These are phyloP conservation scores for Anhinga anhinga DNA, from an alignment of 2,113 vertebrate species.

Conservation along the genomic window DNA sequence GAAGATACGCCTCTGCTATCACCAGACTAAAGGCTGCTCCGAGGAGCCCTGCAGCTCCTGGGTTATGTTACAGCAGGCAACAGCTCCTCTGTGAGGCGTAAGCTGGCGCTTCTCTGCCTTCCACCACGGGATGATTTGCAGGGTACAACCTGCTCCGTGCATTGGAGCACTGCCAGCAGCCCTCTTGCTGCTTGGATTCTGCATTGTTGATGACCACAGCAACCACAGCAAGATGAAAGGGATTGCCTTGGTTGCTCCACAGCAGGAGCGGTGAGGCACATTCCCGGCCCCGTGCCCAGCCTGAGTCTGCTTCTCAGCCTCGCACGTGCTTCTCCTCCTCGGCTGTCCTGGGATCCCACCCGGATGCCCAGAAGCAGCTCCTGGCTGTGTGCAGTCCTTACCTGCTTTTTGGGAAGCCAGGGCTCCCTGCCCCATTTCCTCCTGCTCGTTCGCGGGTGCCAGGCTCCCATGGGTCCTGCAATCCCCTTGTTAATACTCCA, in stretches of 20 bases:
- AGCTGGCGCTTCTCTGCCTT: not conserved
- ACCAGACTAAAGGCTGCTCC: not conserved
- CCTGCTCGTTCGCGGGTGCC: not conserved
- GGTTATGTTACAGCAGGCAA: not conserved
- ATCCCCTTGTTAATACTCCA: not conserved
- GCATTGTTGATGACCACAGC: not conserved
- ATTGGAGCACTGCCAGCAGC: not conserved
- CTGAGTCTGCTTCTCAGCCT: not conserved
- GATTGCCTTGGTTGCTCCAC: fast-evolving
- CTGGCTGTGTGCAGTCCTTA: not conserved
- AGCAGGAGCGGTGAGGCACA: not conserved
- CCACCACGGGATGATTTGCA: not conserved
- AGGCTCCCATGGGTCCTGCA: not conserved
- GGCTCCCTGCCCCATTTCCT: not conserved
- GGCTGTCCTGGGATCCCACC: not conserved
- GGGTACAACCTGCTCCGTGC: not conserved
- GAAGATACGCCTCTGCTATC: not conserved
- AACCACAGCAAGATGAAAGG: not conserved
- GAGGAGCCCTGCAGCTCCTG: not conserved
- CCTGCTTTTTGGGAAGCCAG: not conserved
- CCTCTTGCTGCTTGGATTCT: not conserved
- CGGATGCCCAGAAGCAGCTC: not conserved
- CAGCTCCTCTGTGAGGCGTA: constrained; percentile 44
- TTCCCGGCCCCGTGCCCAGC: not conserved
- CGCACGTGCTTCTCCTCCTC: not conserved